These are phyloP conservation scores for Ptychadena robeensis DNA, from an alignment of 2,797 vertebrate genomes.

Conservation along the genomic window DNA sequence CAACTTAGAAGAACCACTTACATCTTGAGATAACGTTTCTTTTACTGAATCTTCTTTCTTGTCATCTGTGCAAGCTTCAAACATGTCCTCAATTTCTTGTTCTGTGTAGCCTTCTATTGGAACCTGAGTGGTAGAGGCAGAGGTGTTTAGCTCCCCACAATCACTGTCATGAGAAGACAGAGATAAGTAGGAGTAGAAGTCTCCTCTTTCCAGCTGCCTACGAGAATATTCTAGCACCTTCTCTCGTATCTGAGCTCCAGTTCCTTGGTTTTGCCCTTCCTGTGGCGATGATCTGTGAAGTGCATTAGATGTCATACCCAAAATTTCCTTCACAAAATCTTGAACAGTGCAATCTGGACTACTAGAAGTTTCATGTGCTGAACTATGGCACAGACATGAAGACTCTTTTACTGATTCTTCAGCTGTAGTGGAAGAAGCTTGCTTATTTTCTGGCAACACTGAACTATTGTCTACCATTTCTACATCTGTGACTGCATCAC, in stretches of 20 bases:
- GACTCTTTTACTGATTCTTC: conserved; percentile 3
- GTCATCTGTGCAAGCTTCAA: conserved; percentile 87
- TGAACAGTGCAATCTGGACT: conserved; percentile 80
- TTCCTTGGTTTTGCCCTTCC: conserved; percentile 50
- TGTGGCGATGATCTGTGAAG: conserved; percentile 65
- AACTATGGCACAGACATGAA: conserved; percentile 48
- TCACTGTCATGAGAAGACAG: conserved; percentile 98
- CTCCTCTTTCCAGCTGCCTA: conserved; percentile 88
- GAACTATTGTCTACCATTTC: conserved; percentile 49
- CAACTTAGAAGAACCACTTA: conserved; percentile 7
- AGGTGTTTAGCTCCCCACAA: conserved; percentile 91
- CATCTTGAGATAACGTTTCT: conserved; percentile 15
- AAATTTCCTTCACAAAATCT: conserved; percentile 93
- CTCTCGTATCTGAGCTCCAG: conserved; percentile 84
- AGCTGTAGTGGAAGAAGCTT: background rate
- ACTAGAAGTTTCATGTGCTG: conserved; percentile 36
- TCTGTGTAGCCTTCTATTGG: conserved; percentile 76
- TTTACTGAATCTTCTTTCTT: conserved; percentile 79
- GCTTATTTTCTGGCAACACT: conserved; percentile 1
- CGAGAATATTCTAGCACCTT: conserved; percentile 95
- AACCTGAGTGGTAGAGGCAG: conserved; percentile 82
- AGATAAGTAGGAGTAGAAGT: conserved; percentile 97
- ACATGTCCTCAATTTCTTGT: conserved; percentile 89
- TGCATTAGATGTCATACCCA: conserved; percentile 90
- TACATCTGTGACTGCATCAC: conserved; percentile 51